phyloP scores from a whole-genome alignment of 2,888 invertebrate genomes.

The Amiota minor region DNA sequence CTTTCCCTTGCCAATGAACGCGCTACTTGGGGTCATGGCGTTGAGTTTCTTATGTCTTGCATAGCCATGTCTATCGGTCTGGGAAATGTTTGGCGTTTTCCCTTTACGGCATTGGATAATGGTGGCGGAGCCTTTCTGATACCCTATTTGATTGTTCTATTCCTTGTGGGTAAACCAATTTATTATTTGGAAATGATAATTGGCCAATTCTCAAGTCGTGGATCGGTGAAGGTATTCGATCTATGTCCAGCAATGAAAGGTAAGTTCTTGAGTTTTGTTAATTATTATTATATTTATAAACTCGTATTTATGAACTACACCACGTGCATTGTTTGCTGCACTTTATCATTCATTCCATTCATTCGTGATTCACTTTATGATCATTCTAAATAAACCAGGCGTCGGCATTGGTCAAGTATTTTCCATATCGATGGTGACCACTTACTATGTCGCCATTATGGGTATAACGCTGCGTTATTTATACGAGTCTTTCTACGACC shows the following conservation, averaged over 20 bases:
- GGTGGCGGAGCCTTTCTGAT: conserved; percentile 81
- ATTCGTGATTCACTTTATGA: background rate
- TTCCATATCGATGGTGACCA: conserved; percentile 76
- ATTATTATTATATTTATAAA: background rate
- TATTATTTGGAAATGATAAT: conserved; percentile 83
- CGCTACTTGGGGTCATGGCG: conserved; percentile 72
- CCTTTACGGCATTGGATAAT: conserved; percentile 79
- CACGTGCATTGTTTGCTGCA: background rate
- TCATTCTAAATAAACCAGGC: conserved; percentile 68
- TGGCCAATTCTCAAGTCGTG: conserved; percentile 83
- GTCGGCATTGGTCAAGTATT: conserved; percentile 77
- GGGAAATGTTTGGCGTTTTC: conserved; percentile 82
- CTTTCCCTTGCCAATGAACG: conserved; percentile 53
- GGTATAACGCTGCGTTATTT: conserved; percentile 79
- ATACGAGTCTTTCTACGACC: conserved; percentile 77
- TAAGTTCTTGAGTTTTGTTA: conserved; percentile 62
- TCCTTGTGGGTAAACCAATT: conserved; percentile 80
- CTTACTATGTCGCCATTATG: conserved; percentile 81
- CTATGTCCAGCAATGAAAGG: conserved; percentile 82
- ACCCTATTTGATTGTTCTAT: conserved; percentile 78
- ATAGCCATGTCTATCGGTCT: conserved; percentile 79
- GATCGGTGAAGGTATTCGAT: conserved; percentile 80
- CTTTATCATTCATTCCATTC: background rate
- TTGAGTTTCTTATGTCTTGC: conserved; percentile 73
- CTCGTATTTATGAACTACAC: background rate